Percentiles rank a stretch among this genome's conserved stretches.
phyloP scores from a whole-genome alignment of 1,140 invertebrate genomes.

The Zophobas atratus region DNA sequence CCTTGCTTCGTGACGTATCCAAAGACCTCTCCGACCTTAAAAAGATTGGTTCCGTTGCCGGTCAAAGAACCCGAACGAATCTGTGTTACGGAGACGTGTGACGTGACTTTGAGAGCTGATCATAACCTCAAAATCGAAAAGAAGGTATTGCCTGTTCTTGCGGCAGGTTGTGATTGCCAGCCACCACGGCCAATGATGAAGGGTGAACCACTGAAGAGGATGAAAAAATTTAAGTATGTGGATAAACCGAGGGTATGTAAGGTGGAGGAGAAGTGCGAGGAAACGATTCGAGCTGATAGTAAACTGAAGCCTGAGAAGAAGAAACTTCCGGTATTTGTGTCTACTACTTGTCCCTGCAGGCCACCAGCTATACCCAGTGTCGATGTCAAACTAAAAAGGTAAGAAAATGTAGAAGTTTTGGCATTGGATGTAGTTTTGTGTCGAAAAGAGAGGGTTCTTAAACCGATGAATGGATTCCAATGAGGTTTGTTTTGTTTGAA shows the following conservation, averaged over 20 bases:
- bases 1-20: not conserved
- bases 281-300: slow-evolving; percentile 3
- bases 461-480: no score
- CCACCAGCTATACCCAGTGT: not conserved
- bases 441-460: not conserved
- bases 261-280: not conserved
- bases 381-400: not conserved
- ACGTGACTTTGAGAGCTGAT: slow-evolving; percentile 47
- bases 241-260: slow-evolving; percentile 10
- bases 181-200: slow-evolving; percentile 48
- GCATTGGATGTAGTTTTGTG: not conserved
- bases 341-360: slow-evolving; percentile 12
- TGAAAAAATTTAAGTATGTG: slow-evolving; percentile 30
- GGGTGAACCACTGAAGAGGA: not conserved
- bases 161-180: slow-evolving; percentile 50
- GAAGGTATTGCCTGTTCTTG: slow-evolving; percentile 49
- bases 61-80: slow-evolving; percentile 24
- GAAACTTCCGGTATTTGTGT: slow-evolving; percentile 8
- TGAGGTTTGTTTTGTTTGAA: no score
- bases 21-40: not conserved
- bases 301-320: slow-evolving; percentile 1
- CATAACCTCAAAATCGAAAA: slow-evolving; percentile 43
- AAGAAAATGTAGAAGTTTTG: not conserved
- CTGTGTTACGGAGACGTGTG: slow-evolving; percentile 32
- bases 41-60: slow-evolving; percentile 16